Conservation (phyloP, 2,888 invertebrate species). For the Mimumesa dahlbomi region DNA sequence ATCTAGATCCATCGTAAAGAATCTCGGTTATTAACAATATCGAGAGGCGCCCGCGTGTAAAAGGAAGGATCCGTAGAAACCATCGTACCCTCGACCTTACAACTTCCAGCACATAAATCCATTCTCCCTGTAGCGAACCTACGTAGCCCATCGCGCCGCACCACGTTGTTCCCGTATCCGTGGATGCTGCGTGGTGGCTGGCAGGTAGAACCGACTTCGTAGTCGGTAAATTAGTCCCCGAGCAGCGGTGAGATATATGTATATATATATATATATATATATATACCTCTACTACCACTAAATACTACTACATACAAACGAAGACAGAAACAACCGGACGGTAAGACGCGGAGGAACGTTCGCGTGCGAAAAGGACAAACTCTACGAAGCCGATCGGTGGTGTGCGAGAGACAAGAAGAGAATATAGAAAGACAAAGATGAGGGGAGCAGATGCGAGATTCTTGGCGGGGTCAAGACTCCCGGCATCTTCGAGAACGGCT, state of each 20-base stretch:
- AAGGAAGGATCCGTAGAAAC: constrained; percentile 10
- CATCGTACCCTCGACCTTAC: constrained; percentile 43
- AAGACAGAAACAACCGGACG: neutral
- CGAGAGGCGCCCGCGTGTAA: constrained; percentile 26
- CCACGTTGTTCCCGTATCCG: constrained; percentile 50
- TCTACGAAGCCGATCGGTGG: neutral
- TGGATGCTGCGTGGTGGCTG: constrained; percentile 51
- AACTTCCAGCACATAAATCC: constrained; percentile 44
- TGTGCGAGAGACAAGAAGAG: constrained; percentile 1
- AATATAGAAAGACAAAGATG: constrained; percentile 43
- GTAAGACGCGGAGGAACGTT: neutral
- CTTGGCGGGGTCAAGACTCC: constrained; percentile 72
- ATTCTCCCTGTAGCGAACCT: neutral
- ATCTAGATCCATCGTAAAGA: too few species aligned
- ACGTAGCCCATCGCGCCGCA: constrained; percentile 39
- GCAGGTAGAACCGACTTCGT: constrained; percentile 61
- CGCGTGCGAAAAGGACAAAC: neutral
- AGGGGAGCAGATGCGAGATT: constrained; percentile 74
- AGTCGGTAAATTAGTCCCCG: constrained; percentile 69
- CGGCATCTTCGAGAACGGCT: constrained; percentile 62
- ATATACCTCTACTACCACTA: too few species aligned
- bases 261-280: too few species aligned
- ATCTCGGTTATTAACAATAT: constrained; percentile 4
- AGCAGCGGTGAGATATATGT: too few species aligned
- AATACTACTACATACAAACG: too few species aligned